Evolutionary conservation across 1,140 invertebrate genomes (phyloP).

Genomic region (Drepana arcuata): DNA sequence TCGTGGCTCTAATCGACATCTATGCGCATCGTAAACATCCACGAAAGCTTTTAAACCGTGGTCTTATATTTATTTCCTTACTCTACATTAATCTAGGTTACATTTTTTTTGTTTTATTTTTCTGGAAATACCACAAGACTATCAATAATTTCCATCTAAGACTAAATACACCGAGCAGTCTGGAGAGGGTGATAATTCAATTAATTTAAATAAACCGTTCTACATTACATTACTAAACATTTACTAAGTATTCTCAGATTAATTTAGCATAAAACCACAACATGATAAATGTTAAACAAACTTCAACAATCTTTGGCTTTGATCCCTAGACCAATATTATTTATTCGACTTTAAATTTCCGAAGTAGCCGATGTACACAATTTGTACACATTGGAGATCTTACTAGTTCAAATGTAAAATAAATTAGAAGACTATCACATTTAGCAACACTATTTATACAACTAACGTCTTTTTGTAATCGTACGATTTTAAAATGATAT

Average conservation of each 20-base stretch:
- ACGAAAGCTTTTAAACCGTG: slow-evolving; percentile 49
- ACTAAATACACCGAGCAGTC: slow-evolving; percentile 65
- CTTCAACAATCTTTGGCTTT: slow-evolving; percentile 78
- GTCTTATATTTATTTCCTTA: slow-evolving; percentile 57
- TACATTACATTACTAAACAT: slow-evolving; percentile 53
- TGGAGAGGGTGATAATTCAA: slow-evolving; percentile 59
- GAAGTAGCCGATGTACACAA: slow-evolving; percentile 43
- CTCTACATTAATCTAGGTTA: slow-evolving; percentile 42
- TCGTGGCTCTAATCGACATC: slow-evolving; percentile 41
- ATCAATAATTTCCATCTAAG: slow-evolving; percentile 53
- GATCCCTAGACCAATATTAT: slow-evolving; percentile 74
- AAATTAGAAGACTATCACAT: slow-evolving; percentile 69
- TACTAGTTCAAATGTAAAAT: slow-evolving; percentile 49
- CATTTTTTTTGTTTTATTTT: slow-evolving; percentile 50
- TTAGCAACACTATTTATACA: slow-evolving; percentile 66
- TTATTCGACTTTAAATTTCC: slow-evolving; percentile 57
- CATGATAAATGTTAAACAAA: slow-evolving; percentile 74
- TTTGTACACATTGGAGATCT: slow-evolving; percentile 53
- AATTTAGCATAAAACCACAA: slow-evolving; percentile 71
- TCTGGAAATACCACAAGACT: slow-evolving; percentile 56
- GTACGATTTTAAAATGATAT: slow-evolving; percentile 52
- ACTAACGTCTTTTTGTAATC: slow-evolving; percentile 63
- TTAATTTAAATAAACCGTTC: slow-evolving; percentile 46
- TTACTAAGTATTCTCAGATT: slow-evolving; percentile 56
- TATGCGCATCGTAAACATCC: slow-evolving; percentile 28